phyloP scores from a whole-genome alignment of 1,140 invertebrate species.

The Elymnias hypermnestra region DNA sequence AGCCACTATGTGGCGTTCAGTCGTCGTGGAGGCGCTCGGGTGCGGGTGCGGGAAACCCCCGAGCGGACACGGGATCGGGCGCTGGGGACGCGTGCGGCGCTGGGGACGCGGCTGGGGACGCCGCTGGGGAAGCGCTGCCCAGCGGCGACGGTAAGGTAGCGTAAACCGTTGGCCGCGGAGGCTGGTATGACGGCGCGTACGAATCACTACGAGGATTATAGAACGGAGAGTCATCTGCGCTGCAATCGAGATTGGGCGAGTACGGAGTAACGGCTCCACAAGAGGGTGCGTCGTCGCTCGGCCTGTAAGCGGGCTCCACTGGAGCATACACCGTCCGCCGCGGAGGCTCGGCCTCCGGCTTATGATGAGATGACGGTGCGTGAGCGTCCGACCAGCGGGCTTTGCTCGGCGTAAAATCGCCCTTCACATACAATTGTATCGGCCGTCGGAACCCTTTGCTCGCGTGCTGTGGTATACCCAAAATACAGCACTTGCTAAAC shows the following conservation, averaged over 20 bases:
- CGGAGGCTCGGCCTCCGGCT: constrained; percentile 60
- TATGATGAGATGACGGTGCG: constrained; percentile 64
- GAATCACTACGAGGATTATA: constrained; percentile 72
- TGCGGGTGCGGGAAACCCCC: constrained; percentile 47
- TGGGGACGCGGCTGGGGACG: constrained; percentile 49
- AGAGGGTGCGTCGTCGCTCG: constrained; percentile 68
- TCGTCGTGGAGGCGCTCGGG: constrained; percentile 45
- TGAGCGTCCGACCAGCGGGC: constrained; percentile 71
- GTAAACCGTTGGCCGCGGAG: constrained; percentile 67
- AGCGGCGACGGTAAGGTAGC: constrained; percentile 64
- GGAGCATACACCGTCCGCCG: constrained; percentile 78
- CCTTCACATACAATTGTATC: constrained; percentile 90
- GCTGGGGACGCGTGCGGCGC: constrained; percentile 47
- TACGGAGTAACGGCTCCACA: constrained; percentile 69
- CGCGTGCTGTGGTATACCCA: constrained; percentile 89
- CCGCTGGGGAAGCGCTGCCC: constrained; percentile 48
- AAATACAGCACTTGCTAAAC: constrained; percentile 90
- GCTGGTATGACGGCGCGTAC: constrained; percentile 70
- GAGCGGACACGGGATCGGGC: constrained; percentile 42
- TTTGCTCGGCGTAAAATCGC: constrained; percentile 77
- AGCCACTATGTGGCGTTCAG: constrained; percentile 30
- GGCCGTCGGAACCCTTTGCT: constrained; percentile 93
- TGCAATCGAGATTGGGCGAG: constrained; percentile 63
- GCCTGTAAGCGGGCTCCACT: constrained; percentile 76
- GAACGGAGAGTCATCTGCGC: constrained; percentile 69